Conservation (phyloP, 64 coral and sea anemone species). For the Stichodactyla mertensii region DNA sequence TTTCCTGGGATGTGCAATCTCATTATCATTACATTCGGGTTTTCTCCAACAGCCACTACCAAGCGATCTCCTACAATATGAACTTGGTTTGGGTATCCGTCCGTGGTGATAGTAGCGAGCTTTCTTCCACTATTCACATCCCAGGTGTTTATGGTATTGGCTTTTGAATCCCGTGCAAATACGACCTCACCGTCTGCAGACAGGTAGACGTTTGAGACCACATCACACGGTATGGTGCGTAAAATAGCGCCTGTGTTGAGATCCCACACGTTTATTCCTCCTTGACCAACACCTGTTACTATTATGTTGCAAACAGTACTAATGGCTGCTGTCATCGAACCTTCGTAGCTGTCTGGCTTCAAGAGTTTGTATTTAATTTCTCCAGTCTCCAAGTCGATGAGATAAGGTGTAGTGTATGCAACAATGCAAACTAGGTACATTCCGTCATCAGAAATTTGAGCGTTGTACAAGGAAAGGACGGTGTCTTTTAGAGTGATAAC, state of each 20-base stretch:
- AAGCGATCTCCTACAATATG: slow-evolving; percentile 33
- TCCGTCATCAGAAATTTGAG: slow-evolving; percentile 54
- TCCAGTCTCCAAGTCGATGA: slow-evolving; percentile 38
- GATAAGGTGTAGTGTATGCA: slow-evolving; percentile 19
- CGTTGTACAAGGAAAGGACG: slow-evolving; percentile 55
- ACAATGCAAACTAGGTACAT: slow-evolving; percentile 57
- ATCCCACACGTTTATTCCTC: slow-evolving; percentile 32
- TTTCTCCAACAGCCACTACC: slow-evolving; percentile 37
- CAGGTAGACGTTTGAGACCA: slow-evolving; percentile 2
- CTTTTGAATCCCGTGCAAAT: slow-evolving; percentile 12
- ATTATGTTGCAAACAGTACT: not conserved
- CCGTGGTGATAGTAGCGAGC: slow-evolving; percentile 28
- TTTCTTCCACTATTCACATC: slow-evolving; percentile 16
- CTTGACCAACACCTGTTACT: slow-evolving; percentile 3
- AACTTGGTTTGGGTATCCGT: slow-evolving; percentile 29
- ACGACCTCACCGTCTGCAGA: slow-evolving; percentile 20
- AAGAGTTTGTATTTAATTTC: slow-evolving; percentile 34
- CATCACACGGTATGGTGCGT: not conserved
- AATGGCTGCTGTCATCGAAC: slow-evolving; percentile 9
- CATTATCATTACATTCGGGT: slow-evolving; percentile 55
- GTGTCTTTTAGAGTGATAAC: slow-evolving; percentile 20
- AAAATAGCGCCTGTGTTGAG: slow-evolving; percentile 8
- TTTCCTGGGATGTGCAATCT: slow-evolving; percentile 15
- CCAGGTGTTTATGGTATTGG: not conserved
- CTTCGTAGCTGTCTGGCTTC: slow-evolving; percentile 26